phyloP scores from a whole-genome alignment of 2,113 vertebrate genomes.

The Brachypodius melanocephalos region DNA sequence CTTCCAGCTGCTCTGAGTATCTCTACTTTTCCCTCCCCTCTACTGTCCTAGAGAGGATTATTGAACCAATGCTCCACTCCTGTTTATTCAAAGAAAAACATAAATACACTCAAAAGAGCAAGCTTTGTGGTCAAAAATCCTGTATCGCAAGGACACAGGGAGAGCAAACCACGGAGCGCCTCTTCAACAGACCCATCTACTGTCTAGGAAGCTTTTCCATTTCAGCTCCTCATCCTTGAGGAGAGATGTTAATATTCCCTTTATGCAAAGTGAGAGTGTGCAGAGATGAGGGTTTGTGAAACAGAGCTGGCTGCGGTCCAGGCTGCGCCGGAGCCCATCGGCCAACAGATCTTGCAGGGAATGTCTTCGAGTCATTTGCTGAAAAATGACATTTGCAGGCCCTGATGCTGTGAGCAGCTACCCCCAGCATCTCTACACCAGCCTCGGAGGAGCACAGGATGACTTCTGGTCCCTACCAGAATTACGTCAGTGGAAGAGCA shows the following conservation, averaged over 20 bases:
- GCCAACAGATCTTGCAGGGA: constrained; percentile 5
- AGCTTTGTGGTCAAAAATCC: neutral
- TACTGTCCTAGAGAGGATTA: neutral
- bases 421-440: neutral
- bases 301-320: neutral
- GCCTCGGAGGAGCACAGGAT: neutral
- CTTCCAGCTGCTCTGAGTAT: neutral
- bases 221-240: neutral
- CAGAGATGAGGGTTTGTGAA: neutral
- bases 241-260: neutral
- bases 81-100: neutral
- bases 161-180: neutral
- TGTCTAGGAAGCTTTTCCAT: neutral
- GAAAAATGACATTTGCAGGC: constrained; percentile 16
- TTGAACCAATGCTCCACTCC: neutral
- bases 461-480: neutral
- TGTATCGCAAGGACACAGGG: neutral
- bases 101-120: neutral
- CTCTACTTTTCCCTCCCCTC: neutral
- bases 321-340: neutral
- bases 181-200: neutral
- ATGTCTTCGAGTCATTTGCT: neutral
- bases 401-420: neutral
- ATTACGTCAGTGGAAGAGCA: fast-evolving
- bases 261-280: neutral